Evolutionary conservation across 2,888 invertebrate genomes (phyloP).

Genomic region (Ferrisia virgata): DNA sequence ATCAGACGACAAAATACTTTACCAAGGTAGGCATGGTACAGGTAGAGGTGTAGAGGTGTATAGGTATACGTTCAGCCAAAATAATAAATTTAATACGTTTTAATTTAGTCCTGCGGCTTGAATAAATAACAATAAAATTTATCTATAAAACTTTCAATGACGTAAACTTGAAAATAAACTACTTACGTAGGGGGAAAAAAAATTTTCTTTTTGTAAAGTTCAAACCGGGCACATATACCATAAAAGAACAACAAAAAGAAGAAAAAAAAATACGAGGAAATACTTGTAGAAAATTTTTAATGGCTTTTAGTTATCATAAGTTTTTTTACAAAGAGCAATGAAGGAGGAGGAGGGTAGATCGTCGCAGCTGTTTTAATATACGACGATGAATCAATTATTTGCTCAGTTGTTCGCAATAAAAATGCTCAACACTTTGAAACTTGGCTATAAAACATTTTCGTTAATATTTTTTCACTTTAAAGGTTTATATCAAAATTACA

Average conservation of each 20-base stretch:
- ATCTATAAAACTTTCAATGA: slow-evolving; percentile 15
- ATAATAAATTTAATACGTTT: slow-evolving; percentile 1
- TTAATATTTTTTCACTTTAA: neutral
- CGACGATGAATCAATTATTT: slow-evolving; percentile 28
- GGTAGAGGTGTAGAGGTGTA: too few species aligned
- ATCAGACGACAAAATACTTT: neutral
- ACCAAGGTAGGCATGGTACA: too few species aligned
- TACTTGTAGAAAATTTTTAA: slow-evolving; percentile 26
- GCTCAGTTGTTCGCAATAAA: slow-evolving; percentile 16
- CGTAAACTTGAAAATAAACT: slow-evolving; percentile 12
- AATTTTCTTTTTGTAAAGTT: neutral
- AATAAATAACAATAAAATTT: slow-evolving; percentile 25
- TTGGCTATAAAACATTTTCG: slow-evolving; percentile 18
- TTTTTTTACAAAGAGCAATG: neutral
- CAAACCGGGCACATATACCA: neutral
- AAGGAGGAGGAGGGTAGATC: neutral
- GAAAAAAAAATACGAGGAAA: slow-evolving; percentile 12
- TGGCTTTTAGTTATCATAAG: slow-evolving; percentile 30
- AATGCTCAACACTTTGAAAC: slow-evolving; percentile 15
- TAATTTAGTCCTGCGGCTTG: slow-evolving; percentile 12
- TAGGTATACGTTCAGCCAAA: neutral
- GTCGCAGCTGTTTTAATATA: slow-evolving; percentile 19
- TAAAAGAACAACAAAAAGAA: neutral
- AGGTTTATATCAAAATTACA: slow-evolving; percentile 29
- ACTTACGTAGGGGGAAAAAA: neutral